These are phyloP conservation scores for Eilema depressum DNA, from an alignment of 2,888 invertebrate species.

Conservation along the genomic window DNA sequence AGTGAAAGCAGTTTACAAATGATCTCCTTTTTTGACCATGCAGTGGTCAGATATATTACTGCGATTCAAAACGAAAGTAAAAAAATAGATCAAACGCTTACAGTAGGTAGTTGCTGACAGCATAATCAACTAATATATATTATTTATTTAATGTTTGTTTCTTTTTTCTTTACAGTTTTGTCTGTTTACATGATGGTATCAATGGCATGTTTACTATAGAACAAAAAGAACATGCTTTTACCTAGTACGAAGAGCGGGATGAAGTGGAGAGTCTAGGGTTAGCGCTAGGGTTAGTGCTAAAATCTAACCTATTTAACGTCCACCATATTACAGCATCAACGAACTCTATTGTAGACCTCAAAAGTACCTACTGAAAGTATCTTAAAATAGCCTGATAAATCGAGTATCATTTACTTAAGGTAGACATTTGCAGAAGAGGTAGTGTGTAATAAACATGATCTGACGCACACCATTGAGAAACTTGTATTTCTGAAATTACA, in stretches of 20 bases:
- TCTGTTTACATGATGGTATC: too few species aligned
- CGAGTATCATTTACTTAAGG: neutral
- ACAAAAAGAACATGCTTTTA: neutral
- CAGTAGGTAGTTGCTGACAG: neutral
- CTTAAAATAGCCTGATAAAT: too few species aligned
- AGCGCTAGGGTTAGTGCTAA: too few species aligned
- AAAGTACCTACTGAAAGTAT: too few species aligned
- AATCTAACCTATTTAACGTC: too few species aligned
- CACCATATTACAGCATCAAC: too few species aligned
- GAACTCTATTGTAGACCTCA: too few species aligned
- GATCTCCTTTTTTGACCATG: constrained; percentile 50
- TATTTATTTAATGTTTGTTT: neutral
- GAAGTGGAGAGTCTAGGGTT: too few species aligned
- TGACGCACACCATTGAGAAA: neutral
- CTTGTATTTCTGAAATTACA: neutral
- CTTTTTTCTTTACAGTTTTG: neutral
- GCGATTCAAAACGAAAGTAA: constrained; percentile 38
- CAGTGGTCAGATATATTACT: constrained; percentile 28
- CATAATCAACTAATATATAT: neutral
- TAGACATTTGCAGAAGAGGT: neutral
- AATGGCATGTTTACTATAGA: too few species aligned
- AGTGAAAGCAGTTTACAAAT: constrained; percentile 50
- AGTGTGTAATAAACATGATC: neutral
- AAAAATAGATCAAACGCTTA: constrained; percentile 21
- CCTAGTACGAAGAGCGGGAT: neutral